Base-by-base conservation (phyloP, 2,113 vertebrate species). In the Mormyrus lacerda region DNA sequence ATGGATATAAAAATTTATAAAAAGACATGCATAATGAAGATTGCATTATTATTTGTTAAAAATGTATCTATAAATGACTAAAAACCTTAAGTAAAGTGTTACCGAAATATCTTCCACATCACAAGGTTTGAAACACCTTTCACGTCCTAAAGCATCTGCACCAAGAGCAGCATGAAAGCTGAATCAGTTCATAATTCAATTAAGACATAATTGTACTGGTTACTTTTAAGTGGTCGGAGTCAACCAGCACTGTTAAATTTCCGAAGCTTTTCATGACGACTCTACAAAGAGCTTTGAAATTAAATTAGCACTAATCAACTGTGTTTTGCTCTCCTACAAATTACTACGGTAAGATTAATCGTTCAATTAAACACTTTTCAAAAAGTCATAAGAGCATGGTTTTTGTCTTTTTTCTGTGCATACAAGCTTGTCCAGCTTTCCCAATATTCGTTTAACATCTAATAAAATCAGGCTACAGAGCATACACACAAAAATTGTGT, bases 181-280 rank as follows among this genome's bases (percentile, higher is more conserved):
- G 55, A 11, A 45, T 53, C 39, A n/a, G 19, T 85, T 45, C 51
- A 27, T 39, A 51, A 35, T 53, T 27, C 45, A 39, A 82, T 88
- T 82, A 88, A 42, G 15, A 11, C 5, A 44, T 85, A 47, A 85
- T 44, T 61, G 76, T 84, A 27, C 35, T 42, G 21, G 21, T 61
- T 89, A 84, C 45, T 89, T 84, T 82, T 42, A 83, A 84, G 51
- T 45, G 88, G 35, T 85, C 55, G 55, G 35, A 89, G 88, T 58
- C 79, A 45, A 24, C 21, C 55, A 42, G 45, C 39, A 6, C 27
- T 2, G 39, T n/a, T 51, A 89, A 15, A 61, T 61, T 58, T 89
- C 55, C 27, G 51, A 53, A 85, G 21, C 87, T 87, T 87, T 87
- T 87, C 27, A 42, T 50, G 42, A 89, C 55, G 24, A 82, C 31